Conservation (phyloP, 2,888 invertebrate genomes). For the Cosmia trapezina region DNA sequence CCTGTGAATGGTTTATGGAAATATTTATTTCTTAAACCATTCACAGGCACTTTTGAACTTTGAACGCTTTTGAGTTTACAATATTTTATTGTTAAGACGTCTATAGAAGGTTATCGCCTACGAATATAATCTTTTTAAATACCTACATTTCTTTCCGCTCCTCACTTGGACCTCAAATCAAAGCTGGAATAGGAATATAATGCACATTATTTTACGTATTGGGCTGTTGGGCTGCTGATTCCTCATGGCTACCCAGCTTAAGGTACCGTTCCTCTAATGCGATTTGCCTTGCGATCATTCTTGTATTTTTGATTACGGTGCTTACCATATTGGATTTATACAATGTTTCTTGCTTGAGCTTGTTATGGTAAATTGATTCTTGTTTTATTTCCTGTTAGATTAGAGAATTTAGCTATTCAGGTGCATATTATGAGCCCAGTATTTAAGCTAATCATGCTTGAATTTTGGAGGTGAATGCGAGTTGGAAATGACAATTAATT, state of each 20-base stretch:
- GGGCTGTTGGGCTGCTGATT: constrained; percentile 52
- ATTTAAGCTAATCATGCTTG: background rate
- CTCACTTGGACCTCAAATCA: constrained; percentile 35
- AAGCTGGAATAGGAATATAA: constrained; percentile 54
- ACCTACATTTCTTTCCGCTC: constrained; percentile 1
- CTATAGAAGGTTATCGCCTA: too few relatives aligned
- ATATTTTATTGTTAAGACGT: background rate
- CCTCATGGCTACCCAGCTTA: constrained; percentile 36
- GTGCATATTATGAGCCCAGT: too few relatives aligned
- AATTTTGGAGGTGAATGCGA: too few relatives aligned
- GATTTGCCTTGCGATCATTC: constrained; percentile 48
- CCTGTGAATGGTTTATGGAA: too few relatives aligned
- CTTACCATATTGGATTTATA: constrained; percentile 23
- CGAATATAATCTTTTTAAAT: background rate
- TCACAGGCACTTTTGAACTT: too few relatives aligned
- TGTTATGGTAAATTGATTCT: constrained; percentile 28
- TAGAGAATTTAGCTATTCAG: background rate
- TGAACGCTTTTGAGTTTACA: too few relatives aligned
- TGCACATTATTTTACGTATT: constrained; percentile 64
- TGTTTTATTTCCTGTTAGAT: background rate
- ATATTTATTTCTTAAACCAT: too few relatives aligned
- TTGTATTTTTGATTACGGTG: constrained; percentile 49
- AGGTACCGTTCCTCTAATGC: constrained; percentile 50
- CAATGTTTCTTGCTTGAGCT: constrained; percentile 3
- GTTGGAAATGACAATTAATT: background rate